Percentiles rank a stretch among this genome's conserved stretches.
Evolutionary conservation across 2,113 vertebrate species (phyloP).

Genomic region (Fregata magnificens): DNA sequence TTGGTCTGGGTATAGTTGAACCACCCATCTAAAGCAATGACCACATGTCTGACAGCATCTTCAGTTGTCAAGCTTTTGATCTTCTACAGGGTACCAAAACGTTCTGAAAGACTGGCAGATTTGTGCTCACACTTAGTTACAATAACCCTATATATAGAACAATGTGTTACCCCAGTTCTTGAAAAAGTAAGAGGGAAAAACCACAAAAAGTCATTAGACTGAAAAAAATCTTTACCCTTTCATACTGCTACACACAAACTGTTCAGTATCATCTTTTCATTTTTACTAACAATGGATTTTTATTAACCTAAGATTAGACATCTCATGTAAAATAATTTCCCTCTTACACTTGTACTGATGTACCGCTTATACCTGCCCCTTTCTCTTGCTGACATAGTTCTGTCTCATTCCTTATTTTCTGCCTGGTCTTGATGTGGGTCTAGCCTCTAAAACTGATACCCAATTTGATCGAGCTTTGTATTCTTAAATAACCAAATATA

Average conservation of each 20-base stretch:
- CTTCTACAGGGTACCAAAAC: neutral
- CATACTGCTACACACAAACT: neutral
- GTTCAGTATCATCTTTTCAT: neutral
- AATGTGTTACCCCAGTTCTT: neutral
- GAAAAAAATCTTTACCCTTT: neutral
- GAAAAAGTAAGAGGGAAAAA: neutral
- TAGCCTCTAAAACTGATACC: neutral
- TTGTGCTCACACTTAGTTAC: neutral
- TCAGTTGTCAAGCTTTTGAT: neutral
- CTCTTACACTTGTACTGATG: neutral
- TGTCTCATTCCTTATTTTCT: neutral
- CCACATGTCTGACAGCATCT: neutral
- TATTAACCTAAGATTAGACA: neutral
- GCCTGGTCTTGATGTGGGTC: neutral
- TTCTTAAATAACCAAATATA: neutral
- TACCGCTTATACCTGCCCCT: neutral
- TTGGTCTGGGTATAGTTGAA: neutral
- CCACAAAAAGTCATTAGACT: neutral
- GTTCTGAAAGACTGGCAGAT: neutral
- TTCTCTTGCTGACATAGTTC: neutral
- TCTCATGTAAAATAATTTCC: neutral
- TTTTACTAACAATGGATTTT: neutral
- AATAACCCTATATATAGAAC: neutral
- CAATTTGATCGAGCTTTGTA: neutral
- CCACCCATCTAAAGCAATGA: neutral